Base-by-base conservation (phyloP, 2,888 invertebrate genomes). In the Xanthorhoe designata region DNA sequence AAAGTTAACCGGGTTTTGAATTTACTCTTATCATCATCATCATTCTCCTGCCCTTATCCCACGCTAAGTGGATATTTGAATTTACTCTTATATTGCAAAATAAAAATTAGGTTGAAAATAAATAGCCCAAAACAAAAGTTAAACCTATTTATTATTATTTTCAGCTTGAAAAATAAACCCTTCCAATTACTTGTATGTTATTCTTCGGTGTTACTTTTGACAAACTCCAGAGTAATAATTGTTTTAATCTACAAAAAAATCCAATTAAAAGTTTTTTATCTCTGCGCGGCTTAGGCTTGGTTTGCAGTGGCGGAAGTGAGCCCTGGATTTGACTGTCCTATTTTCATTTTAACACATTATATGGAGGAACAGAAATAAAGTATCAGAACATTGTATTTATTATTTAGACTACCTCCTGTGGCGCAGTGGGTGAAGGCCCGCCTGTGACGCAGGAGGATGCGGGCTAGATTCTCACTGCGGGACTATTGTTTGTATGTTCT, bases 211-310 rank as follows among this genome's bases (percentile, higher is more conserved):
- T 76, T 76, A 82, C 78, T 83, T 82, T 75, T 80, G 78, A 83
- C 79, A 81, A 85, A 83, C 80, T 86, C 79, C 70, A 72, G 76
- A 73, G 80, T 83, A 83, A 85, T 88, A 87, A 90, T 87, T 89
- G 85, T 88, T 89, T 86, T 87, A 89, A 89, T 88, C 87, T 84
- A 83, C 85, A 82, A 86, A 89, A 87, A 88, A 86, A 80, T 85
- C 85, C 86, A 89, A 88, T 90, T 87, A 89, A 90, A 90, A 88
- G 82, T 89, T 90, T 86, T 85, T 86, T 87, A 85, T 88, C 87
- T 87, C 82, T 83, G 79, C 76, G 77, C 77, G 83, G 87, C 86
- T 89, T 85, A 84, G 81, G 79, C 80, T 80, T 77, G 80, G 83
- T 81, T 81, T 81, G 81, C 77, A 79, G 47, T 6, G 15, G 80